Percentiles rank a stretch among this genome's conserved stretches.
Conservation (phyloP, 2,797 vertebrate species). For the Ibycter americanus region DNA sequence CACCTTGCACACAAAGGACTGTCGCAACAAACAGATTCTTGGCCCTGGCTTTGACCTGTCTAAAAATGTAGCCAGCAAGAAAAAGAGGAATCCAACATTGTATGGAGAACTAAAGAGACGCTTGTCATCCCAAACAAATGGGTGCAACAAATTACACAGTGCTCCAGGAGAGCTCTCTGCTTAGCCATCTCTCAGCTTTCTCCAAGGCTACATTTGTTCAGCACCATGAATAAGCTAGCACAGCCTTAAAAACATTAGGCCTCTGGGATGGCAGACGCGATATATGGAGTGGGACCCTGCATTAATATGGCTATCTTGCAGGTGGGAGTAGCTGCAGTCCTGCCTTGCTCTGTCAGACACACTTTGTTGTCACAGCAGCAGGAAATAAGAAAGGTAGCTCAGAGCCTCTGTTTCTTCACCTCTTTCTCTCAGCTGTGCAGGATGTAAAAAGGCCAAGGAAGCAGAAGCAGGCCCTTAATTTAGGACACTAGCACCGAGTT, state of each 20-base stretch:
- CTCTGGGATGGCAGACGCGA: not conserved
- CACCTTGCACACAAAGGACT: not conserved
- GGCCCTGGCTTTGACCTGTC: not conserved
- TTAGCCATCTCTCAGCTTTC: not conserved
- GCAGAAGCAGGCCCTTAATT: not conserved
- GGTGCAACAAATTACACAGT: rapidly evolving
- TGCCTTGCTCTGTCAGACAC: not conserved
- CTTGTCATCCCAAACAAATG: not conserved
- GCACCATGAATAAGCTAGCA: not conserved
- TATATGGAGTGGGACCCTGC: not conserved
- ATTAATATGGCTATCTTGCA: not conserved
- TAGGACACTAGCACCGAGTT: not conserved
- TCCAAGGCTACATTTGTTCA: not conserved
- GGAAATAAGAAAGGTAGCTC: not conserved
- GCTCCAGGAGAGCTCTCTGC: not conserved
- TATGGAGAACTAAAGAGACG: not conserved
- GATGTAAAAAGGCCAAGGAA: not conserved
- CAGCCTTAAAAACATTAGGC: not conserved
- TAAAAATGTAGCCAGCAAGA: not conserved
- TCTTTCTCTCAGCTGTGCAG: not conserved
- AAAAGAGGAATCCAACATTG: not conserved
- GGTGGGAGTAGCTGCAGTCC: not conserved
- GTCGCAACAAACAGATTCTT: not conserved
- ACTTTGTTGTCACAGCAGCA: not conserved
- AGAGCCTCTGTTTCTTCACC: not conserved